Percentiles rank a stretch among this genome's conserved stretches.
phyloP scores from a whole-genome alignment of 2,113 vertebrate species.

The Upupa epops region DNA sequence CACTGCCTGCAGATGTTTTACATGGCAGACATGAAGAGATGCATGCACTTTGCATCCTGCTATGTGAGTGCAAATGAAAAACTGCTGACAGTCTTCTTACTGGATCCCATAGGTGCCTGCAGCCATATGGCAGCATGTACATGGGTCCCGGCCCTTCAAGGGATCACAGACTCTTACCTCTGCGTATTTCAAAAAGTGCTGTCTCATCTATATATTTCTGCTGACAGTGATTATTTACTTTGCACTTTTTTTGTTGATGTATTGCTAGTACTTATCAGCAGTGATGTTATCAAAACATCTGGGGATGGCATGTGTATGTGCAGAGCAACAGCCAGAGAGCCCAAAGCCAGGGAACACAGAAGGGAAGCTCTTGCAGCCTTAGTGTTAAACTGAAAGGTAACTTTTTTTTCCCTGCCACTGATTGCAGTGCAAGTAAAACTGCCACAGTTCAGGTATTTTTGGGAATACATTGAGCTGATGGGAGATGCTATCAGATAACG shows the following conservation, averaged over 20 bases:
- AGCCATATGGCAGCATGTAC: not conserved
- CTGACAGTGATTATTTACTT: conserved; percentile 66
- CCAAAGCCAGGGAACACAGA: not conserved
- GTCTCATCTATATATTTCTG: conserved; percentile 6
- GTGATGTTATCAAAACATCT: conserved; percentile 53
- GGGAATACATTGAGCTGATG: not conserved
- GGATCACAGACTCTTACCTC: conserved; percentile 23
- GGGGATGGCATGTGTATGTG: not conserved
- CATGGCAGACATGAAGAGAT: conserved; percentile 19
- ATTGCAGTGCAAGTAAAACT: conserved; percentile 5
- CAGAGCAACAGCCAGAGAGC: not conserved
- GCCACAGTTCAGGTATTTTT: not conserved
- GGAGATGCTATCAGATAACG: conserved; percentile 3
- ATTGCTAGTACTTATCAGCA: conserved; percentile 9
- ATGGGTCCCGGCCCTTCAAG: not conserved
- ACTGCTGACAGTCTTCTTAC: not conserved
- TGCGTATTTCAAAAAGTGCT: not conserved
- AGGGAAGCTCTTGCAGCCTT: not conserved
- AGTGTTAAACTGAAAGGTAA: not conserved
- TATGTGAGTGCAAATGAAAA: conserved; percentile 33
- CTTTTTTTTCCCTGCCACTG: not conserved
- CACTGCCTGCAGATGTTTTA: conserved; percentile 14
- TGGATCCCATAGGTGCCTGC: not conserved
- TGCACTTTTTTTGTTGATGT: conserved; percentile 44
- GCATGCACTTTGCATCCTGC: not conserved